These are phyloP conservation scores for Volucella inanis DNA, from an alignment of 2,888 invertebrate species.

Conservation along the genomic window DNA sequence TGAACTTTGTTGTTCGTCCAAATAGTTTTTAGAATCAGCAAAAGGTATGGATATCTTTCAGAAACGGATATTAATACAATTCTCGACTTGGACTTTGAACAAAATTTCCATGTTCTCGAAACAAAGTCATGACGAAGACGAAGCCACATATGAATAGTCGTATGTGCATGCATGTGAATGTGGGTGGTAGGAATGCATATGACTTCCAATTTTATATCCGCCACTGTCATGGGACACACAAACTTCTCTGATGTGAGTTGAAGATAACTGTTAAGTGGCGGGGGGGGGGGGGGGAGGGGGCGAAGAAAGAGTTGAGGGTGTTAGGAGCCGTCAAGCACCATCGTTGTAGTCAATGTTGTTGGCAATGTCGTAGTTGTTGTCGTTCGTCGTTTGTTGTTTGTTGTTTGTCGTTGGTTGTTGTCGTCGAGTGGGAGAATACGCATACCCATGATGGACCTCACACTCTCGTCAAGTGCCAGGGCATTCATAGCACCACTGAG, in stretches of 20 bases:
- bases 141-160: no score
- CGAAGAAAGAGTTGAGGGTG: constrained; percentile 10
- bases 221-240: constrained; percentile 36
- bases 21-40: neutral
- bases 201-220: constrained; percentile 49
- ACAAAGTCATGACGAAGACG: no score
- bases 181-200: constrained; percentile 38
- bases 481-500: constrained; percentile 66
- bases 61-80: constrained; percentile 47
- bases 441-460: constrained; percentile 57
- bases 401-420: neutral
- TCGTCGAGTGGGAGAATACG: constrained; percentile 47
- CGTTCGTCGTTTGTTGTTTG: no score
- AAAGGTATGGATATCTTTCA: constrained; percentile 26
- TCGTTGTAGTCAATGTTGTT: neutral
- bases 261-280: constrained; percentile 24
- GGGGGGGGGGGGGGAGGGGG: constrained; percentile 7
- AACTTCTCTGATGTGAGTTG: constrained; percentile 29
- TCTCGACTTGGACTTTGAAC: constrained; percentile 25
- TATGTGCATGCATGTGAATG: neutral
- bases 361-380: neutral
- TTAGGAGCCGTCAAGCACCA: constrained; percentile 29
- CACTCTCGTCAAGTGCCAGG: constrained; percentile 63
- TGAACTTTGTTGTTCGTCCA: neutral
- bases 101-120: constrained; percentile 7